phyloP scores from a whole-genome alignment of 2,113 vertebrate genomes.

The Labeo rohita region DNA sequence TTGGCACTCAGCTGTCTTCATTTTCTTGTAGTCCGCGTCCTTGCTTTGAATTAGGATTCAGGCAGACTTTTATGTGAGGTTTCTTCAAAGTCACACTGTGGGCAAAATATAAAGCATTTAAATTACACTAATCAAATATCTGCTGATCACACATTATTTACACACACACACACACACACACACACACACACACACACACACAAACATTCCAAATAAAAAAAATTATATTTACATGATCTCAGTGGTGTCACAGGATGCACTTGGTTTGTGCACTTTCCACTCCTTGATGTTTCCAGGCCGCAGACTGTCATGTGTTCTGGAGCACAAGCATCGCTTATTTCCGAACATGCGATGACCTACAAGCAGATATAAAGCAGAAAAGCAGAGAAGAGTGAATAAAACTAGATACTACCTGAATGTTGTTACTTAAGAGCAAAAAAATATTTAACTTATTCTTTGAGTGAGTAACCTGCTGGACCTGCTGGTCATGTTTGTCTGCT shows the following conservation, averaged over 20 bases:
- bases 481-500: not conserved
- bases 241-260: slow-evolving; percentile 12
- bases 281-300: not conserved
- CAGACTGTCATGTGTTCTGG: not conserved
- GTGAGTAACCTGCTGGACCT: not conserved
- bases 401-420: not conserved
- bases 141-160: not conserved
- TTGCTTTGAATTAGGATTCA: slow-evolving; percentile 8
- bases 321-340: not conserved
- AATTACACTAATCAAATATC: not conserved
- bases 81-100: slow-evolving; percentile 39
- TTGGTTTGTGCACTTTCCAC: slow-evolving; percentile 9
- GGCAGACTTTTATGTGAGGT: slow-evolving; percentile 3
- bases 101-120: not conserved
- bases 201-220: not conserved
- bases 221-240: slow-evolving; percentile 40
- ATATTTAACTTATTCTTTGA: not conserved
- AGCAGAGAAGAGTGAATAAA: not conserved
- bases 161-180: not conserved
- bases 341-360: not conserved
- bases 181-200: not conserved
- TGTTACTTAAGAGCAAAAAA: not conserved
- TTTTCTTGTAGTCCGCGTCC: not conserved
- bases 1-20: not conserved
- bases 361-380: not conserved